Evolutionary conservation across 2,888 invertebrate genomes (phyloP), one percentile per base, ranked within the genome.

Genomic region (Papilio gigon): DNA sequence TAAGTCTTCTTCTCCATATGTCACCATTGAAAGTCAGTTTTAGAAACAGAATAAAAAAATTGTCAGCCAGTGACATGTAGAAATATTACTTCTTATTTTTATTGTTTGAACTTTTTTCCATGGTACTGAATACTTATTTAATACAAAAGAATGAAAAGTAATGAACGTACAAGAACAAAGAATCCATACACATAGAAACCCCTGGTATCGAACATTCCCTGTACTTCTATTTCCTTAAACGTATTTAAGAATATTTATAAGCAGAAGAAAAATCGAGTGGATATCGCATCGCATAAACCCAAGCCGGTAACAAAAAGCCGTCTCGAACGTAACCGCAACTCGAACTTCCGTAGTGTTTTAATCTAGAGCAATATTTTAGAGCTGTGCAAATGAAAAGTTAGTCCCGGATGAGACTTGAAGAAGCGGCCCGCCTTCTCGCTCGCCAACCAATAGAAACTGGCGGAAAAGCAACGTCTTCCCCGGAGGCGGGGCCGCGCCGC

Each of bases 331-430:
- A 88, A 89, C 90, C 90, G 83, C 91, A 89, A 78, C 80, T 81
- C 80, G 81, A 87, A 89, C 83, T 90, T 87, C 82, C 83, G 79
- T 82, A 82, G 85, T 85, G 84, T 84, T 89, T 88, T 90, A 90
- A 90, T 90, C 90, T 84, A 80, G 73, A 84, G 87, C 87, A 86
- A 90, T 91, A 90, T 90, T 90, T 90, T 84, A 89, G 86, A 83
- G 84, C 85, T 83, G 87, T 88, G 89, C 90, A 91, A 92, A 91
- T 91, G 91, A 90, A 92, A 91, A 90, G 90, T 92, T 90, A 84
- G 85, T 85, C 85, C 84, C 82, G 79, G 72, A 78, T 75, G 89
- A 88, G 87, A 88, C 85, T 87, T 84, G 88, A 88, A 89, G 87
- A 87, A 79, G 85, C 81, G 84, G 84, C 87, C 76, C 79, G 79